Percentiles rank a stretch among this genome's conserved stretches.
These are phyloP conservation scores for Rotaria sp. DNA, from an alignment of 2,888 invertebrate species.

Conservation along the genomic window DNA sequence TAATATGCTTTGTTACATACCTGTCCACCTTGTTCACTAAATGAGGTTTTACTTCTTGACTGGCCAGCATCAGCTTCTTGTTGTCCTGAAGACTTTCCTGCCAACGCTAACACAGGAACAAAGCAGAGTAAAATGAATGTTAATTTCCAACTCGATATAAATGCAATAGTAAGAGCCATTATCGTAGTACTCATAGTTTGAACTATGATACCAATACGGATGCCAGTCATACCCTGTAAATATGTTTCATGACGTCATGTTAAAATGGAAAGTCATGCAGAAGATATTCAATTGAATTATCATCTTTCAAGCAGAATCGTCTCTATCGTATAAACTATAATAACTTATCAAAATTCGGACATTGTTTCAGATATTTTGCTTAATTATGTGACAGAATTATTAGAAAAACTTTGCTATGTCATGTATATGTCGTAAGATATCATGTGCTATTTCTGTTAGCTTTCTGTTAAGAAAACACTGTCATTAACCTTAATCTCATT, in stretches of 20 bases:
- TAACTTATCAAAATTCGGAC: no score
- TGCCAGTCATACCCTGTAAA: background rate
- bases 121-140: constrained; percentile 54
- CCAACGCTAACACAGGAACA: constrained; percentile 53
- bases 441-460: no score
- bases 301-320: no score
- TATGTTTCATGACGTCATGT: no score
- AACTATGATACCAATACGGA: background rate
- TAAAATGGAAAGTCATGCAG: background rate
- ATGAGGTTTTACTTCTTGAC: background rate
- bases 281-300: no score
- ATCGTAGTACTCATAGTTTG: constrained; percentile 46
- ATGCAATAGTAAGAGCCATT: constrained; percentile 54
- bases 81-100: background rate
- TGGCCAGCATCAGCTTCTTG: background rate
- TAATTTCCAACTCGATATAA: constrained; percentile 57
- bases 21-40: background rate
- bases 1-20: background rate
- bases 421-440: no score
- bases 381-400: background rate
- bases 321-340: no score
- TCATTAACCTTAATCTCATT: no score
- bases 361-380: no score
- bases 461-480: no score
- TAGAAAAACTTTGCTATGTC: no score